A percentile compares a stretch with the other conserved stretches of the same genome.
These are phyloP conservation scores for Diuraphis noxia DNA, from an alignment of 1,140 invertebrate species.

Conservation along the genomic window DNA sequence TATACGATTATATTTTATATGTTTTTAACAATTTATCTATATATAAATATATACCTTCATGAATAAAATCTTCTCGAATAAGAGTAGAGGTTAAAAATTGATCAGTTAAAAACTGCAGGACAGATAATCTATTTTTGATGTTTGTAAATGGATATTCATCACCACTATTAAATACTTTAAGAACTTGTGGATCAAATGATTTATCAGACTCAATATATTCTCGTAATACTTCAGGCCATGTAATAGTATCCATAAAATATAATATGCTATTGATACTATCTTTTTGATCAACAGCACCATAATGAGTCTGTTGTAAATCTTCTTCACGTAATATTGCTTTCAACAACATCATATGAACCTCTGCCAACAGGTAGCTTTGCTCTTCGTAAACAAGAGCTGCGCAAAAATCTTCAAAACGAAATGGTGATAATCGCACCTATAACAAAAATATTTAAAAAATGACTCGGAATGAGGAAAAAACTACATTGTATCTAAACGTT, in stretches of 20 bases:
- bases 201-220: constrained; percentile 87
- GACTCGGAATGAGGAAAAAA: neutral
- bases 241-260: constrained; percentile 89
- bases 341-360: constrained; percentile 89
- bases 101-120: constrained; percentile 90
- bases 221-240: constrained; percentile 90
- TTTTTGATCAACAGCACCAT: constrained; percentile 93
- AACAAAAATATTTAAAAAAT: neutral
- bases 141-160: constrained; percentile 88
- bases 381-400: constrained; percentile 88
- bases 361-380: constrained; percentile 84
- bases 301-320: constrained; percentile 91
- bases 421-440: constrained; percentile 82
- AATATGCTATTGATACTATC: constrained; percentile 92
- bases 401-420: constrained; percentile 95
- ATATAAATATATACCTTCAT: constrained; percentile 73
- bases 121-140: constrained; percentile 79
- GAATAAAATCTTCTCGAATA: constrained; percentile 88
- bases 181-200: constrained; percentile 73
- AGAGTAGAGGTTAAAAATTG: constrained; percentile 92
- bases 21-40: neutral
- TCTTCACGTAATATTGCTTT: constrained; percentile 91
- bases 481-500: neutral
- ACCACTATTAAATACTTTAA: constrained; percentile 69
- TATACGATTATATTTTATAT: neutral